Conservation (phyloP, 1,140 invertebrate species). For the Maniola jurtina region DNA sequence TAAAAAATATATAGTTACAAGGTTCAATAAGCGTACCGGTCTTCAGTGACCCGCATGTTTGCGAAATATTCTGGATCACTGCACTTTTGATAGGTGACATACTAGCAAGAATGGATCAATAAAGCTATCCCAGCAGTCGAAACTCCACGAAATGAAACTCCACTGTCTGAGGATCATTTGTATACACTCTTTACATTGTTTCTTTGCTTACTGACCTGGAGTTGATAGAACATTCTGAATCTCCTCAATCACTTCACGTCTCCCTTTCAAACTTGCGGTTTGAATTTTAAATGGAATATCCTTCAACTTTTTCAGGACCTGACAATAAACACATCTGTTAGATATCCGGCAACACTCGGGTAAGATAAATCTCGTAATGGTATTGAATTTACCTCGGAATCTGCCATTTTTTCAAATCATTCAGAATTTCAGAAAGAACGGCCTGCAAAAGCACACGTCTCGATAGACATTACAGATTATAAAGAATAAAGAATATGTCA, state of each 20-base stretch:
- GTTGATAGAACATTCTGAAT: conserved; percentile 85
- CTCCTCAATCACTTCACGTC: conserved; percentile 84
- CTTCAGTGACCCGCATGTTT: not conserved
- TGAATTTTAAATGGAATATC: conserved; percentile 89
- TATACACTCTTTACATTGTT: not conserved
- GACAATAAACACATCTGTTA: conserved; percentile 58
- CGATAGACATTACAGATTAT: conserved; percentile 33
- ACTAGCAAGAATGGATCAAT: conserved; percentile 49
- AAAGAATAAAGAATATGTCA: conserved; percentile 33
- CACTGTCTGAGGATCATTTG: not conserved
- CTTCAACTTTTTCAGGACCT: conserved; percentile 87
- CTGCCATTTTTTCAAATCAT: conserved; percentile 70
- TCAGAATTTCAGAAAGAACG: conserved; percentile 42
- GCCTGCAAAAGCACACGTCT: conserved; percentile 48
- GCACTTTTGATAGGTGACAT: conserved; percentile 18
- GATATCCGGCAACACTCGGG: conserved; percentile 13
- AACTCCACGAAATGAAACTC: conserved; percentile 12
- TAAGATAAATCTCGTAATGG: conserved; percentile 10
- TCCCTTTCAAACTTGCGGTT: conserved; percentile 86
- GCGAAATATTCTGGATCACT: conserved; percentile 14
- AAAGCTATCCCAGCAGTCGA: conserved; percentile 35
- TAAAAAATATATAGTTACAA: not conserved
- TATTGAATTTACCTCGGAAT: conserved; percentile 62
- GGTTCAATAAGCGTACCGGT: not conserved
- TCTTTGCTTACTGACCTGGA: conserved; percentile 81